Evolutionary conservation across 2,797 vertebrate genomes (phyloP).

Genomic region (Loriculus beryllinus): DNA sequence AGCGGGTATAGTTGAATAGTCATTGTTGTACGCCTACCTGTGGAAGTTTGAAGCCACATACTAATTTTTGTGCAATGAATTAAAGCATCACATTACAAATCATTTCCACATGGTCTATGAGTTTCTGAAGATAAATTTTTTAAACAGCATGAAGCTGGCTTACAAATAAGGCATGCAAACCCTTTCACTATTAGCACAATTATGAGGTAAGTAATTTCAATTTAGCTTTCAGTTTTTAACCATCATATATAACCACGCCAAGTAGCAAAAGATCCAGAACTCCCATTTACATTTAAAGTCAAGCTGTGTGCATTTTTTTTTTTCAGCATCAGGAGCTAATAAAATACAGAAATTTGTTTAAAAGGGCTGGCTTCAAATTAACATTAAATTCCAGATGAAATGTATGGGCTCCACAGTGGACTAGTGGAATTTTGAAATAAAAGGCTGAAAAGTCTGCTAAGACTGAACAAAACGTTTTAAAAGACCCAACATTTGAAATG

Average conservation of each 20-base stretch:
- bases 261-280: conserved; percentile 72
- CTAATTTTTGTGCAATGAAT: conserved; percentile 75
- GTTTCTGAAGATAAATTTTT: conserved; percentile 71
- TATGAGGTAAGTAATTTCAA: conserved; percentile 73
- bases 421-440: conserved; percentile 81
- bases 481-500: conserved; percentile 83
- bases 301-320: conserved; percentile 75
- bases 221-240: conserved; percentile 72
- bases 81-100: conserved; percentile 80
- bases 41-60: conserved; percentile 75
- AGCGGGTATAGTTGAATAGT: conserved; percentile 73
- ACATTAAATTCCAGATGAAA: conserved; percentile 83
- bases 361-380: conserved; percentile 78
- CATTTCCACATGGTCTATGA: conserved; percentile 76
- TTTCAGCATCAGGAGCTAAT: conserved; percentile 73
- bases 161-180: conserved; percentile 78
- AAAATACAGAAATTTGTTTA: conserved; percentile 73
- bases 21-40: conserved; percentile 77
- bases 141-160: conserved; percentile 81
- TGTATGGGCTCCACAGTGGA: conserved; percentile 83
- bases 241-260: conserved; percentile 71
- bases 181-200: conserved; percentile 72
- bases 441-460: conserved; percentile 77
- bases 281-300: conserved; percentile 77
- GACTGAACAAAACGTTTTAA: conserved; percentile 80